Conservation (phyloP, 2,888 invertebrate genomes). For the Acanthoscelides obtectus region DNA sequence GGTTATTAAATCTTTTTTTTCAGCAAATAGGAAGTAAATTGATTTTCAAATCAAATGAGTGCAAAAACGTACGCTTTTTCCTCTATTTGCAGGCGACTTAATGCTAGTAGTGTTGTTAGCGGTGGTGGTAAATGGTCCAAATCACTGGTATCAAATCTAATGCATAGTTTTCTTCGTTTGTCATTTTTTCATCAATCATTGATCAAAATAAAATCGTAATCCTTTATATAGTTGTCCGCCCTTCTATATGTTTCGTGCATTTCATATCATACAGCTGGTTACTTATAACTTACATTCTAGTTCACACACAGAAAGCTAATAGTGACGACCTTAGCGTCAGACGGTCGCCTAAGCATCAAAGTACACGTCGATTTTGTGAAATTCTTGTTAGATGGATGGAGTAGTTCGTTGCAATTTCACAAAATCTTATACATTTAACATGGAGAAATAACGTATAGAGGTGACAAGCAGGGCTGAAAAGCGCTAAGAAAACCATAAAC, state of each 20-base stretch:
- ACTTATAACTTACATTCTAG: conserved; percentile 2
- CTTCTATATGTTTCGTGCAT: conserved; percentile 87
- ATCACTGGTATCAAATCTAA: no score
- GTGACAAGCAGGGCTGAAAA: background rate
- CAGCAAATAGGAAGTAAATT: no score
- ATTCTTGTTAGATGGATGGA: background rate
- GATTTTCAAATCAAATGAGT: no score
- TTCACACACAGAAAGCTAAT: conserved; percentile 21
- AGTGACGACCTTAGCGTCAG: background rate
- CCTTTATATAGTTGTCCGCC: conserved; percentile 48
- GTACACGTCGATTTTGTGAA: background rate
- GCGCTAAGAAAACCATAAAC: background rate
- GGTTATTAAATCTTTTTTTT: no score
- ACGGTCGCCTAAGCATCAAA: background rate
- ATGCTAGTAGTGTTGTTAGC: no score
- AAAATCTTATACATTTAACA: background rate
- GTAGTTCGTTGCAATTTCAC: background rate
- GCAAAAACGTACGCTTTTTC: no score
- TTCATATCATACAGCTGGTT: conserved; percentile 72
- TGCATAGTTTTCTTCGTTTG: conserved; percentile 6
- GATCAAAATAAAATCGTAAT: background rate
- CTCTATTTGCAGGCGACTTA: no score
- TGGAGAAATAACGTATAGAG: background rate
- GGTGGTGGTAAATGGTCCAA: no score
- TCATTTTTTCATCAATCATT: background rate